These are phyloP conservation scores for Rhagophthalmus giganteus DNA, from an alignment of 2,888 invertebrate genomes.

Conservation along the genomic window DNA sequence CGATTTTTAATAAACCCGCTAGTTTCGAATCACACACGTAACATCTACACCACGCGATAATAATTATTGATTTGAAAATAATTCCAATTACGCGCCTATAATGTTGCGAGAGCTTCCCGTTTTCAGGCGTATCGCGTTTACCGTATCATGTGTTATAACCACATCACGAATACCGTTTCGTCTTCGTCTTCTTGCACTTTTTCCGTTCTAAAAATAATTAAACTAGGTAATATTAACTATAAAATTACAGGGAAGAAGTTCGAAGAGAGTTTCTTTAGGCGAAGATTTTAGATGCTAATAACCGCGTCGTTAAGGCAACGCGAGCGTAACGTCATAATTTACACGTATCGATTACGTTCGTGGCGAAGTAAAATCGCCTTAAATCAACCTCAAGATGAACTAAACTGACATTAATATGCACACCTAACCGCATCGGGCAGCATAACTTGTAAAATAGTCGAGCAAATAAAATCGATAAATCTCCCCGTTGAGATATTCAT, in stretches of 20 bases:
- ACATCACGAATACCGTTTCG: no score
- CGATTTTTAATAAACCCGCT: background rate
- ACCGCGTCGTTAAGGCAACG: slow-evolving; percentile 7
- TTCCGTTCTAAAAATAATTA: no score
- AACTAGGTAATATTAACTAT: no score
- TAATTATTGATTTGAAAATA: slow-evolving; percentile 4
- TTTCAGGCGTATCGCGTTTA: slow-evolving; percentile 8
- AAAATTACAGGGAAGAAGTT: no score
- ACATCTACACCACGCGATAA: no score
- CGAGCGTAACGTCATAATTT: slow-evolving; percentile 20
- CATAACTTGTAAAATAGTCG: no score
- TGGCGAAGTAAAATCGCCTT: slow-evolving; percentile 17
- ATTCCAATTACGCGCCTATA: background rate
- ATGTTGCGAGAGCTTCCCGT: slow-evolving; percentile 1
- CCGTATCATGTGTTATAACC: no score
- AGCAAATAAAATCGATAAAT: no score
- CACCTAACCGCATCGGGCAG: slow-evolving; percentile 6
- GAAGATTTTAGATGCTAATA: slow-evolving; percentile 1
- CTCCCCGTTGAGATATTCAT: no score
- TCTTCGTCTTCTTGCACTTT: no score
- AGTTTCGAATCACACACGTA: no score
- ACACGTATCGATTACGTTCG: slow-evolving; percentile 17
- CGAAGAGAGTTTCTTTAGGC: background rate
- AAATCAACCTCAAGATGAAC: slow-evolving; percentile 11
- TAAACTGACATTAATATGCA: slow-evolving; percentile 7